Conservation (phyloP, 2,888 invertebrate genomes). For the Archips xylosteana region DNA sequence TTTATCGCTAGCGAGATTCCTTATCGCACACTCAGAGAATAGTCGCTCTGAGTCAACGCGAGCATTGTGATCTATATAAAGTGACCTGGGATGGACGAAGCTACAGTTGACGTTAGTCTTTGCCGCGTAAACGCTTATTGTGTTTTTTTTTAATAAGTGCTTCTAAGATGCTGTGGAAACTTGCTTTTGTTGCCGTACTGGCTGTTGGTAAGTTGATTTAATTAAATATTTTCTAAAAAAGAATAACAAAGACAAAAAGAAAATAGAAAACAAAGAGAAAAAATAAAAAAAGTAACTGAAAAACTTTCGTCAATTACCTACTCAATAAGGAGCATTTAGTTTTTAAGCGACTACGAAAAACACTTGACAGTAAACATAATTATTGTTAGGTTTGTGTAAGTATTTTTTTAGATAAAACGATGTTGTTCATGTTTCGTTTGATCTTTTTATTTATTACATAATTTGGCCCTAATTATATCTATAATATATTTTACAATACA, state of each 20-base stretch:
- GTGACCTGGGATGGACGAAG: constrained; percentile 15
- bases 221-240: not conserved
- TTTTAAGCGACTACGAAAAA: too few species aligned
- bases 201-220: constrained; percentile 31
- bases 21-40: constrained; percentile 30
- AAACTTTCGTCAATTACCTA: too few species aligned
- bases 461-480: too few species aligned
- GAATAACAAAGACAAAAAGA: not conserved
- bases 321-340: too few species aligned
- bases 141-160: not conserved
- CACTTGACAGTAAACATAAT: too few species aligned
- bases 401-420: too few species aligned
- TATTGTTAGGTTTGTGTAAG: too few species aligned
- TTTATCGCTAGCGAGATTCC: constrained; percentile 23
- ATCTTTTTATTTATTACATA: too few species aligned
- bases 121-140: not conserved
- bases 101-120: constrained; percentile 30
- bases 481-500: too few species aligned
- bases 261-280: not conserved
- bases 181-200: constrained; percentile 22
- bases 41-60: constrained; percentile 30
- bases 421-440: too few species aligned
- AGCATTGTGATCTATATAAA: constrained; percentile 27
- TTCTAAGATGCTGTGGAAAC: constrained; percentile 25
- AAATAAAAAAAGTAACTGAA: too few species aligned